Evolutionary conservation across 2,888 invertebrate species (phyloP).

Genomic region (Therioaphis trifolii): DNA sequence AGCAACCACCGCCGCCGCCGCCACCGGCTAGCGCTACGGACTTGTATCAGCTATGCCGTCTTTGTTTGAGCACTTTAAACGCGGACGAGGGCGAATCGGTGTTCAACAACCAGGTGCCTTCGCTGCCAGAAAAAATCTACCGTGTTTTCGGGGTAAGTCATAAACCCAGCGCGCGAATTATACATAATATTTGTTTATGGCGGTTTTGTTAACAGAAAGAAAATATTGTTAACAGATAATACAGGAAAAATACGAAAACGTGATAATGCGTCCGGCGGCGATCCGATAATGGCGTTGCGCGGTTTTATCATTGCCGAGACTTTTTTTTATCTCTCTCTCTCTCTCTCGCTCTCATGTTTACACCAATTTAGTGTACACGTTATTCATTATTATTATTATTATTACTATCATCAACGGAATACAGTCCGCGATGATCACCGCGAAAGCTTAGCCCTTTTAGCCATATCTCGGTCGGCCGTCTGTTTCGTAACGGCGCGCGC

Average conservation of each 20-base stretch:
- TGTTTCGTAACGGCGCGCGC: slow-evolving; percentile 38
- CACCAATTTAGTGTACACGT: no score
- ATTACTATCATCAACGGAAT: not conserved
- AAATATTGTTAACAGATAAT: slow-evolving; percentile 62
- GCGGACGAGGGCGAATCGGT: slow-evolving; percentile 57
- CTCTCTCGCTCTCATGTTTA: not conserved
- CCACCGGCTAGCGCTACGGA: slow-evolving; percentile 24
- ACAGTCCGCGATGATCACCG: not conserved
- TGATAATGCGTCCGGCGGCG: slow-evolving; percentile 57
- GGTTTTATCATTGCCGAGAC: slow-evolving; percentile 58
- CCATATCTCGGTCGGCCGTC: not conserved
- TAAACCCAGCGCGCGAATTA: not conserved
- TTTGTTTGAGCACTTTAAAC: slow-evolving; percentile 49
- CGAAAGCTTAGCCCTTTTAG: not conserved
- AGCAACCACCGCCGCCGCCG: not conserved
- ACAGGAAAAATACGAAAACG: slow-evolving; percentile 47
- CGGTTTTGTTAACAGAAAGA: slow-evolving; percentile 54
- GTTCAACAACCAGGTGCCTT: slow-evolving; percentile 59
- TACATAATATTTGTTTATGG: slow-evolving; percentile 49
- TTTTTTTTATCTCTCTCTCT: slow-evolving; percentile 9
- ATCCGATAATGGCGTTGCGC: slow-evolving; percentile 61
- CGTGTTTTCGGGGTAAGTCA: slow-evolving; percentile 57
- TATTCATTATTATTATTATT: not conserved
- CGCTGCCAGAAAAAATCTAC: slow-evolving; percentile 58
- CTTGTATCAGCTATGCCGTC: slow-evolving; percentile 56